Conservation (phyloP, 2,113 vertebrate species). For the Planiliza haematocheilus region DNA sequence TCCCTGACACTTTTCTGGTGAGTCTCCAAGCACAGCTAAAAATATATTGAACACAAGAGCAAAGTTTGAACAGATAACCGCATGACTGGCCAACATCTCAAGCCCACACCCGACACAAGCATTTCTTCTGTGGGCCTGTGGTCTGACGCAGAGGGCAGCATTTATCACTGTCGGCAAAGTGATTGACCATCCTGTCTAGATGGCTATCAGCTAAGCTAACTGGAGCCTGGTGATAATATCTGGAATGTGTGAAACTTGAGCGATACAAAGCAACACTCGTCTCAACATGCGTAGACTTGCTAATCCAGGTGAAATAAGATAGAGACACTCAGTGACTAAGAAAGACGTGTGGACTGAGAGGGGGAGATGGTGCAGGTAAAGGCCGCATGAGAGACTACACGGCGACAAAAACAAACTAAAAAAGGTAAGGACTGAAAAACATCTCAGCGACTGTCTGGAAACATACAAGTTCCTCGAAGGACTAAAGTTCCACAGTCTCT, state of each 20-base stretch:
- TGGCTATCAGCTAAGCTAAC: constrained; percentile 66
- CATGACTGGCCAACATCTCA: constrained; percentile 18
- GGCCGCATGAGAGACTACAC: constrained; percentile 12
- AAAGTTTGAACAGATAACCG: constrained; percentile 37
- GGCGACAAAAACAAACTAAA: constrained; percentile 45
- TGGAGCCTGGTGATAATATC: constrained; percentile 68
- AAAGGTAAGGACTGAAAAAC: too few species aligned
- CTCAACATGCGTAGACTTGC: constrained; percentile 63
- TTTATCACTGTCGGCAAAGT: constrained; percentile 65
- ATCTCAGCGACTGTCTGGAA: too few species aligned
- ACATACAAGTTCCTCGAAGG: neutral
- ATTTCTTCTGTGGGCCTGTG: constrained; percentile 56
- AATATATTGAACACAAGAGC: constrained; percentile 33
- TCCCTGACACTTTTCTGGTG: constrained; percentile 17
- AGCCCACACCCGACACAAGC: constrained; percentile 8
- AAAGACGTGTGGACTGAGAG: neutral
- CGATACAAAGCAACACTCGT: constrained; percentile 75
- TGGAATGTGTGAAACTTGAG: constrained; percentile 77
- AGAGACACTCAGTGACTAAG: constrained; percentile 8
- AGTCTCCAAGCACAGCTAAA: constrained; percentile 21
- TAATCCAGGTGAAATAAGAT: constrained; percentile 27
- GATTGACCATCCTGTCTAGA: constrained; percentile 61
- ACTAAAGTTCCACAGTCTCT: neutral
- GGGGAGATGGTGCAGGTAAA: constrained; percentile 18
- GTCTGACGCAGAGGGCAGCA: constrained; percentile 38